Percentiles rank a stretch among this genome's conserved stretches.
Evolutionary conservation across 2,797 vertebrate species (phyloP).

Genomic region (Peromyscus attwateri): DNA sequence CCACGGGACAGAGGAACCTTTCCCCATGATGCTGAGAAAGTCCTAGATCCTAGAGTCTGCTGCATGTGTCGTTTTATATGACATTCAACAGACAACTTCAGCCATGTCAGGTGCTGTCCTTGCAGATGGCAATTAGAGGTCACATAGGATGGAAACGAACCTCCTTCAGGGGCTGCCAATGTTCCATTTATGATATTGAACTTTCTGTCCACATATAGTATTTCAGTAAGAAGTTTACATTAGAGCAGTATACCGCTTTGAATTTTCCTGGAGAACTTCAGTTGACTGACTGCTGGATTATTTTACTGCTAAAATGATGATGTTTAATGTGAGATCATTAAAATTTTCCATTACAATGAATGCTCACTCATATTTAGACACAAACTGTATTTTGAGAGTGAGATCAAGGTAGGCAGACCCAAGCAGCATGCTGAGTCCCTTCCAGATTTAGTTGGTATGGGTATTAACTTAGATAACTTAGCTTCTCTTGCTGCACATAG

Average conservation of each 20-base stretch:
- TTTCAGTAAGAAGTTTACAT: background rate
- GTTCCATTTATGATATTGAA: background rate
- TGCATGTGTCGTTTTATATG: rapidly evolving
- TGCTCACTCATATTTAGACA: constrained; percentile 49
- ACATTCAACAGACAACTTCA: background rate
- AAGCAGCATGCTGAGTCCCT: background rate
- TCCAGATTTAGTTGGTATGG: background rate
- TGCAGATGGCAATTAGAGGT: background rate
- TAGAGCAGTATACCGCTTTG: background rate
- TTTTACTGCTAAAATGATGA: constrained; percentile 7
- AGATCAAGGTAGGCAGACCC: background rate
- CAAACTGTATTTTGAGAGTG: constrained; percentile 11
- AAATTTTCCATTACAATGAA: background rate
- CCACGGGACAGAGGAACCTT: background rate
- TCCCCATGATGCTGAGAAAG: background rate
- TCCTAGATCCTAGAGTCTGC: background rate
- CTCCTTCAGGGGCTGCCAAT: background rate
- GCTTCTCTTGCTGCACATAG: background rate
- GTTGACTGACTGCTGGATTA: background rate
- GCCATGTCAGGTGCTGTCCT: background rate
- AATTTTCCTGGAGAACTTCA: constrained; percentile 38
- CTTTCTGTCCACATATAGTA: background rate
- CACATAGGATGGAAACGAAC: rapidly evolving
- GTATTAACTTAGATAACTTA: background rate
- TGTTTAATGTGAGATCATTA: constrained; percentile 31